Conservation (phyloP, 2,113 vertebrate species). For the Sinocyclocheilus grahami region DNA sequence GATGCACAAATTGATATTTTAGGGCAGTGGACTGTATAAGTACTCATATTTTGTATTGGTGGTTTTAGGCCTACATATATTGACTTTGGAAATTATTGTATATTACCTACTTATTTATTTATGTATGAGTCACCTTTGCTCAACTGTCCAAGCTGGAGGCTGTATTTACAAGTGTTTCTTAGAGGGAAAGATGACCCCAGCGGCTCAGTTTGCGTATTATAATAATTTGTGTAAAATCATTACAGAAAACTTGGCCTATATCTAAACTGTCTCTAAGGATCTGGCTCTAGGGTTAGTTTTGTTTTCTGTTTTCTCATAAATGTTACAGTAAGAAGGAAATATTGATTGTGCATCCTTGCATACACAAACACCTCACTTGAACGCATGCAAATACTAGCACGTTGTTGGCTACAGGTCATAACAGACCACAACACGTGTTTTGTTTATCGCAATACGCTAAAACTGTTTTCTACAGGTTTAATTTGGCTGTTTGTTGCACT, state of each 20-base stretch:
- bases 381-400: not conserved
- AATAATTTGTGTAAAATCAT: slow-evolving; percentile 36
- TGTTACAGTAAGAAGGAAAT: slow-evolving; percentile 20
- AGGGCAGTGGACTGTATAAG: not conserved
- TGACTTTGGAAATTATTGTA: not conserved
- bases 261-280: slow-evolving; percentile 19
- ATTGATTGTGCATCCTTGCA: slow-evolving; percentile 29
- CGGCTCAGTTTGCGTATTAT: slow-evolving; percentile 6
- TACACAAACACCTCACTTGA: slow-evolving; percentile 8
- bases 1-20: slow-evolving; percentile 6
- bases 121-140: slow-evolving; percentile 10
- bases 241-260: not conserved
- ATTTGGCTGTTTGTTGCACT: slow-evolving; percentile 1
- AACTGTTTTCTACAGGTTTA: not conserved
- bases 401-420: not conserved
- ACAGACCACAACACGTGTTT: slow-evolving; percentile 5
- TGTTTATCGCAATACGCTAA: not conserved
- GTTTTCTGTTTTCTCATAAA: not conserved
- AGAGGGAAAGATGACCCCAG: not conserved
- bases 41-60: not conserved
- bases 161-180: slow-evolving; percentile 10
- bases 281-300: slow-evolving; percentile 29
- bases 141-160: slow-evolving; percentile 15
- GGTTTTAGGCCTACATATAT: not conserved
- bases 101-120: not conserved